Evolutionary conservation across 1,140 invertebrate species (phyloP).

Genomic region (Meteorus sp.): DNA sequence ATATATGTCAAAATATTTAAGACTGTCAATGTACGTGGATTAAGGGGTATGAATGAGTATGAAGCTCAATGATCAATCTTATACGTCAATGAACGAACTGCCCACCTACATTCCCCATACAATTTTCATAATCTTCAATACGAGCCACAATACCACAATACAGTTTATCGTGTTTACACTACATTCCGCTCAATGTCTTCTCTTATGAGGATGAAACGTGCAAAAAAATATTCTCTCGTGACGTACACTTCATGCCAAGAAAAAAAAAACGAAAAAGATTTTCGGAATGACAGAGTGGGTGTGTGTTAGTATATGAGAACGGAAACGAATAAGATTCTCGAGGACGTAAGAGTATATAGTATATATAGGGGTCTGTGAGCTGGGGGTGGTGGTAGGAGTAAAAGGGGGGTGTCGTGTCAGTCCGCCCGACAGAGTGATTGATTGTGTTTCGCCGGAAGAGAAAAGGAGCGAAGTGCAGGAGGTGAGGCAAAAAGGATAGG

Average conservation of each 20-base stretch:
- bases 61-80: too few species aligned
- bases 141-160: too few species aligned
- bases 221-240: too few species aligned
- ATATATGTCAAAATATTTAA: too few species aligned
- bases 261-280: conserved; percentile 9
- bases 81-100: too few species aligned
- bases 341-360: conserved; percentile 35
- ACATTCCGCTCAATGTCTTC: too few species aligned
- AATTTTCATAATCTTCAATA: too few species aligned
- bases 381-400: conserved; percentile 49
- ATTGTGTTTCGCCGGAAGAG: conserved; percentile 59
- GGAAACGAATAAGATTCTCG: conserved; percentile 25
- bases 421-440: conserved; percentile 57
- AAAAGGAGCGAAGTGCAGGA: conserved; percentile 33
- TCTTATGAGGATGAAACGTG: not conserved
- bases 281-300: conserved; percentile 27
- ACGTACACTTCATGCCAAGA: too few species aligned
- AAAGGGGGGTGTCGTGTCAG: conserved; percentile 55
- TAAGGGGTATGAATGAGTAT: too few species aligned
- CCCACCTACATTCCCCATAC: too few species aligned
- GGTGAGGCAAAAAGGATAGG: conserved; percentile 27
- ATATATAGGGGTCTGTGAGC: conserved; percentile 39
- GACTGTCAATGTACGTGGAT: too few species aligned
- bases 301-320: conserved; percentile 10
- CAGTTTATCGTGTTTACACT: too few species aligned